These are phyloP conservation scores for Callithrix jacchus DNA, from an alignment of 2,113 vertebrate genomes.

Conservation along the genomic window DNA sequence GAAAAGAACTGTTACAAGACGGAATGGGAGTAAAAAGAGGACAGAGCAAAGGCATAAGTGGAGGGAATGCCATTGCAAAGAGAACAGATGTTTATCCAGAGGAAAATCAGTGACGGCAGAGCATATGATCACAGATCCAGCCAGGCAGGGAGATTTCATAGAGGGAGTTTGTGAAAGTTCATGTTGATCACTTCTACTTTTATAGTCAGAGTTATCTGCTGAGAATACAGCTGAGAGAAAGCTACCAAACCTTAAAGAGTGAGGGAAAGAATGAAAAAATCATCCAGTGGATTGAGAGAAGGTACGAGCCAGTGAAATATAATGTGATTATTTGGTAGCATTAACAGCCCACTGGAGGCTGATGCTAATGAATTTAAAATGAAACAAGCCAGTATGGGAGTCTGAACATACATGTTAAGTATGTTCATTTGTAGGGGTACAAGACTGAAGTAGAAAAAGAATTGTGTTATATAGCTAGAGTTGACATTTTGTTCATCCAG, in stretches of 20 bases:
- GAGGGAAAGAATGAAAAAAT: neutral
- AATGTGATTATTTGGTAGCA: neutral
- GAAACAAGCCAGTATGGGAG: neutral
- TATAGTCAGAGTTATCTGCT: neutral
- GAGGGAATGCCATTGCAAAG: neutral
- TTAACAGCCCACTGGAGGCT: neutral
- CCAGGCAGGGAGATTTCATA: neutral
- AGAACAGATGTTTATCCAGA: neutral
- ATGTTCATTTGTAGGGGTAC: neutral
- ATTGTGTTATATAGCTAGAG: neutral
- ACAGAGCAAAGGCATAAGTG: fast-evolving
- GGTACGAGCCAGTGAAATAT: neutral
- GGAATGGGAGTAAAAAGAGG: neutral
- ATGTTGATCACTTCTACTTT: neutral
- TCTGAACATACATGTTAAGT: neutral
- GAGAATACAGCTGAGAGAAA: neutral
- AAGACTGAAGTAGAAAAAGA: neutral
- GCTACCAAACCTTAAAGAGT: neutral
- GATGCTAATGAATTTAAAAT: neutral
- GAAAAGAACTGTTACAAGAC: neutral
- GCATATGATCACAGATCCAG: no score
- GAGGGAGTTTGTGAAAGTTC: neutral
- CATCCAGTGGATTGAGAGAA: neutral
- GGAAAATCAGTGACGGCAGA: no score
- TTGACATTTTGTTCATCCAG: neutral